Percentiles rank a stretch among this genome's conserved stretches.
These are phyloP conservation scores for Anaspis maculata DNA, from an alignment of 2,888 invertebrate genomes.

Conservation along the genomic window DNA sequence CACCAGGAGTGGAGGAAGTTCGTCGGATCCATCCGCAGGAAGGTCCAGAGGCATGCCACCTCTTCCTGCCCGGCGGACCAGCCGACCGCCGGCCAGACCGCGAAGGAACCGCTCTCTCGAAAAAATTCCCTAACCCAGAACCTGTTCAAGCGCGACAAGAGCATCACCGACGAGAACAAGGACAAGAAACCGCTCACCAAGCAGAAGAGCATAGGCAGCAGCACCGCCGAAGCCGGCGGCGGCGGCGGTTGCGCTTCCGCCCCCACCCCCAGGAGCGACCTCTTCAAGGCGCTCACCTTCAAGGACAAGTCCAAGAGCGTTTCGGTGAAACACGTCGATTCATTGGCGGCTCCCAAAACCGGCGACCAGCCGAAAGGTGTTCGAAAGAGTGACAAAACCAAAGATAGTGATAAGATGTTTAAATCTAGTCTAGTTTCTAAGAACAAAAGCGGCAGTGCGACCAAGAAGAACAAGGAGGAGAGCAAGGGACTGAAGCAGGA, in stretches of 20 bases:
- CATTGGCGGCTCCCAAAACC: conserved; percentile 20
- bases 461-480: conserved; percentile 7
- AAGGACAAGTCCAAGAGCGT: conserved; percentile 32
- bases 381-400: conserved; percentile 37
- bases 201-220: conserved; percentile 34
- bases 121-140: conserved; percentile 42
- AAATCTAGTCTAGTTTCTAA: conserved; percentile 32
- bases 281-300: conserved; percentile 32
- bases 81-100: conserved; percentile 20
- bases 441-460: conserved; percentile 18
- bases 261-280: conserved; percentile 21
- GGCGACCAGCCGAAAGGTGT: conserved; percentile 32
- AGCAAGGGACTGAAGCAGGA: conserved; percentile 46
- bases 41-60: conserved; percentile 41
- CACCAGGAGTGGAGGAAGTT: conserved; percentile 43
- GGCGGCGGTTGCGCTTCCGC: conserved; percentile 18
- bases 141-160: conserved; percentile 27
- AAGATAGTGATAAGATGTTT: conserved; percentile 28
- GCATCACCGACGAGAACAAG: conserved; percentile 24
- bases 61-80: conserved; percentile 19
- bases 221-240: conserved; percentile 25
- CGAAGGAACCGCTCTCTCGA: conserved; percentile 31
- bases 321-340: conserved; percentile 30
- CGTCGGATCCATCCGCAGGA: conserved; percentile 42
- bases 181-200: conserved; percentile 38